A percentile compares a stretch with the other conserved stretches of the same genome.
Conservation (phyloP, 2,888 invertebrate genomes). For the Muschampia plurimacula region DNA sequence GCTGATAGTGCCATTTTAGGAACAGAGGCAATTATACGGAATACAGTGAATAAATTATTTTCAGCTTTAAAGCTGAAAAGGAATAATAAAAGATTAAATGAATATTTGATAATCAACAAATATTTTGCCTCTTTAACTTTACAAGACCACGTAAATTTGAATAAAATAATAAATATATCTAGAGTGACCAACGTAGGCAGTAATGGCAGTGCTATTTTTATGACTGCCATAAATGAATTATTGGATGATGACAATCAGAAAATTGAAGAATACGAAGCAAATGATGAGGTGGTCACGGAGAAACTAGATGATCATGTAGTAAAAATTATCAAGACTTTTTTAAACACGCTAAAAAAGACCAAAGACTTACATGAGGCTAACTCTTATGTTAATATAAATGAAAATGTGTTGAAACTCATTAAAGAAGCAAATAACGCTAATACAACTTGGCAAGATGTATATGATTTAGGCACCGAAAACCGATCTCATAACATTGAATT, state of each 20-base stretch:
- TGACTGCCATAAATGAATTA: slow-evolving; percentile 59
- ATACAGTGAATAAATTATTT: slow-evolving; percentile 61
- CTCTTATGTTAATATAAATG: slow-evolving; percentile 25
- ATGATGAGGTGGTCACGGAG: neutral
- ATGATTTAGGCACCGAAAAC: slow-evolving; percentile 40
- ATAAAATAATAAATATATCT: slow-evolving; percentile 56
- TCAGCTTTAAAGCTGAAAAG: slow-evolving; percentile 52
- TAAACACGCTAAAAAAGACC: slow-evolving; percentile 24
- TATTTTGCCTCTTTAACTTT: slow-evolving; percentile 60
- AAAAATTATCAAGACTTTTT: slow-evolving; percentile 24
- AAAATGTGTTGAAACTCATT: slow-evolving; percentile 35
- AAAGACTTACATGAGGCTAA: slow-evolving; percentile 24
- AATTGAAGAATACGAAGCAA: slow-evolving; percentile 42
- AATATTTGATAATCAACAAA: slow-evolving; percentile 60
- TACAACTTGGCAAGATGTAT: neutral
- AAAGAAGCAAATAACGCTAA: slow-evolving; percentile 5
- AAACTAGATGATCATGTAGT: slow-evolving; percentile 17
- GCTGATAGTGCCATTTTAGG: slow-evolving; percentile 51
- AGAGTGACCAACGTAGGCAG: slow-evolving; percentile 50
- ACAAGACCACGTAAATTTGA: slow-evolving; percentile 56
- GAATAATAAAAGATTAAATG: slow-evolving; percentile 52
- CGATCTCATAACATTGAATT: slow-evolving; percentile 50
- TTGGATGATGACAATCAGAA: slow-evolving; percentile 55
- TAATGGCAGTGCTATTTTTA: slow-evolving; percentile 56
- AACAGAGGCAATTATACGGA: slow-evolving; percentile 54